Evolutionary conservation across 2,113 vertebrate species (phyloP).

Genomic region (Zosterops borbonicus): DNA sequence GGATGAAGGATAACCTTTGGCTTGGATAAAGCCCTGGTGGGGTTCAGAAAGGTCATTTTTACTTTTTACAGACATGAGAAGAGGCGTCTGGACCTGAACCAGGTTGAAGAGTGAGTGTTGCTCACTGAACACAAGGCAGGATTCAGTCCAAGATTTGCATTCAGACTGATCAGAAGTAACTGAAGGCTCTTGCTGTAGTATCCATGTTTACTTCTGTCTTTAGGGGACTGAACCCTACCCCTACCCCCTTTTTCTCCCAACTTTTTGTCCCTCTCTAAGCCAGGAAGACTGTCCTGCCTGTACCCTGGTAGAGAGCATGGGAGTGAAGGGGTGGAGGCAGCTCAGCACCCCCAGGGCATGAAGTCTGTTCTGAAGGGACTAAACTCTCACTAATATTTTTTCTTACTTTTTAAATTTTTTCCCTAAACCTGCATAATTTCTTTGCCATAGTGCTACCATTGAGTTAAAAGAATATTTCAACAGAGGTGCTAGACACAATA

Average conservation of each 20-base stretch:
- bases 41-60: background rate
- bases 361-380: background rate
- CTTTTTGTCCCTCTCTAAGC: background rate
- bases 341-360: background rate
- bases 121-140: background rate
- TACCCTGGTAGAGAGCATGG: background rate
- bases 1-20: conserved; percentile 84
- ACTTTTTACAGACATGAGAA: background rate
- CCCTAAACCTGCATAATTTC: background rate
- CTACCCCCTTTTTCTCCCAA: background rate
- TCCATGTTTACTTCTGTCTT: background rate
- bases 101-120: background rate
- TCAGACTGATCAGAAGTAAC: background rate
- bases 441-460: background rate
- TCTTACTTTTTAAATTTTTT: too few relatives aligned
- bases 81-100: background rate
- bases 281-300: background rate
- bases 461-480: background rate
- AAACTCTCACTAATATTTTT: background rate
- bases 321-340: background rate
- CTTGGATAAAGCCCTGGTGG: conserved; percentile 86
- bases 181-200: background rate
- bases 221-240: background rate
- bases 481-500: background rate
- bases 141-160: background rate